phyloP scores from a whole-genome alignment of 1,140 invertebrate genomes.

The Catajapyx aquilonaris region DNA sequence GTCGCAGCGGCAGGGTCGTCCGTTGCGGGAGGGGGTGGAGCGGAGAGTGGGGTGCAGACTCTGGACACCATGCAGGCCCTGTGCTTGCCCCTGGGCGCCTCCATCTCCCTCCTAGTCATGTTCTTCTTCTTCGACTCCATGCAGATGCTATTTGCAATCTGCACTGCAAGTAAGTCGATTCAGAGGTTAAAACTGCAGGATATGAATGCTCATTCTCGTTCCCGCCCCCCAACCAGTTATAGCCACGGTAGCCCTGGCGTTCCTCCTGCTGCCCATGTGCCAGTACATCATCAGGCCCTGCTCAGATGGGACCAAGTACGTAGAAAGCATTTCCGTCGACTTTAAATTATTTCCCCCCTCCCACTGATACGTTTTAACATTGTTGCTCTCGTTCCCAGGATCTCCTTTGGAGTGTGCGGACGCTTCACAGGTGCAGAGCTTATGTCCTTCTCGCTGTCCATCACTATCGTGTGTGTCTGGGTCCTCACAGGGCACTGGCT shows the following conservation, averaged over 20 bases:
- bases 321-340: no score
- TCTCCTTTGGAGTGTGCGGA: conserved; percentile 77
- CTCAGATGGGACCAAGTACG: conserved; percentile 49
- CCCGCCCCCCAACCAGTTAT: no score
- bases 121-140: conserved; percentile 98
- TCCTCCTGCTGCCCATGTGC: conserved; percentile 87
- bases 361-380: no score
- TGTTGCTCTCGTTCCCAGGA: conserved; percentile 25
- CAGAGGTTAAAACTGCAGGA: no score
- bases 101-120: conserved; percentile 87
- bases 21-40: conserved; percentile 12
- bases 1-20: conserved; percentile 8
- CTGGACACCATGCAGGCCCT: conserved; percentile 91
- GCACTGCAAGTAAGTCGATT: conserved; percentile 88
- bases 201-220: no score
- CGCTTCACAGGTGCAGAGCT: conserved; percentile 83
- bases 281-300: conserved; percentile 82
- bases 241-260: conserved; percentile 86
- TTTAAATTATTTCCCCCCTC: no score
- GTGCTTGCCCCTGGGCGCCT: conserved; percentile 86
- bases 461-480: conserved; percentile 90
- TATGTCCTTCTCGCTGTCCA: conserved; percentile 74
- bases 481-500: conserved; percentile 93
- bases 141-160: conserved; percentile 92
- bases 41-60: conserved; percentile 78